Evolutionary conservation across 1,140 invertebrate genomes (phyloP).

Genomic region (Leptinotarsa undecemlineata): DNA sequence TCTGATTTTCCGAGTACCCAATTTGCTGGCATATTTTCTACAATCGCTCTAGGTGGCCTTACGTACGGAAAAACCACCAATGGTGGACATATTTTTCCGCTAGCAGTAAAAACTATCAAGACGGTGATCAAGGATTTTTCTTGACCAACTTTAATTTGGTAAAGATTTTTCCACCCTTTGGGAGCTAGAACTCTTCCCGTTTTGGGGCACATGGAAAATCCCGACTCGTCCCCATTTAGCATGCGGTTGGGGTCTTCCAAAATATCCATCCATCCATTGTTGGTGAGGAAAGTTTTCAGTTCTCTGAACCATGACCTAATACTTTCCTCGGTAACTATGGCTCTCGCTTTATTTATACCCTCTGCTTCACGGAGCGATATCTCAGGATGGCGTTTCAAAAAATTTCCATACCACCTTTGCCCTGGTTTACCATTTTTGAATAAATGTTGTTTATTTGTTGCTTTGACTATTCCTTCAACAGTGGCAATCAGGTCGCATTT

Average conservation of each 20-base stretch:
- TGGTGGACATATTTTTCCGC: conserved; percentile 41
- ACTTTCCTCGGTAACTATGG: conserved; percentile 12
- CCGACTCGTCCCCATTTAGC: conserved; percentile 42
- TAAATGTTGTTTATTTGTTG: background rate
- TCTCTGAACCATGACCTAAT: background rate
- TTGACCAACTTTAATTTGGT: conserved; percentile 36
- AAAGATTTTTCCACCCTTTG: conserved; percentile 42
- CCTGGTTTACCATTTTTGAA: conserved; percentile 29
- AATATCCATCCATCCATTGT: conserved; percentile 17
- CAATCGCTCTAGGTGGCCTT: conserved; percentile 37
- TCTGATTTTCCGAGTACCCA: conserved; percentile 42
- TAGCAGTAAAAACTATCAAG: conserved; percentile 44
- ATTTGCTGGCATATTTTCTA: conserved; percentile 35
- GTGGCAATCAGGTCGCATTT: conserved; percentile 1
- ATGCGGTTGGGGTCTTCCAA: conserved; percentile 26
- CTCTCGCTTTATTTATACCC: conserved; percentile 27
- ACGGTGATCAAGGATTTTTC: conserved; percentile 50
- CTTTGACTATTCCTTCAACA: conserved; percentile 6
- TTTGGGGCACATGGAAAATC: conserved; percentile 45
- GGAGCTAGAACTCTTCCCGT: conserved; percentile 44
- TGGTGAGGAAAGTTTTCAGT: background rate
- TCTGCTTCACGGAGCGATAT: conserved; percentile 16
- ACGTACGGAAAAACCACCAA: conserved; percentile 40
- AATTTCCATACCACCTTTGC: conserved; percentile 17
- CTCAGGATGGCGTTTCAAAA: conserved; percentile 23